Evolutionary conservation across 2,888 invertebrate species (phyloP).

Genomic region (Ecdyonurus torrentis): DNA sequence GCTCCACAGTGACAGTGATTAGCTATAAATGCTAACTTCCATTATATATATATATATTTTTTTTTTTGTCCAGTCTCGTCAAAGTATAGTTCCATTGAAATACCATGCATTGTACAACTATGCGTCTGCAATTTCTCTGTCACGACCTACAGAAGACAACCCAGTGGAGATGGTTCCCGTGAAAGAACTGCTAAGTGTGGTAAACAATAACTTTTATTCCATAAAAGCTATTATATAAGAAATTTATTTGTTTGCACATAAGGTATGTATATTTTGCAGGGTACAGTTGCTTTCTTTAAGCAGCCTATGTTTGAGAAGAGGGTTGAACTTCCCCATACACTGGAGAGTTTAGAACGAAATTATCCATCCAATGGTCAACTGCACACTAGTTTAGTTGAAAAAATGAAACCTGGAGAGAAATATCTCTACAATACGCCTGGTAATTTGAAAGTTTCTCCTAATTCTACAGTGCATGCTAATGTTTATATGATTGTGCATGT

Average conservation of each 20-base stretch:
- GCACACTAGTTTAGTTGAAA: background rate
- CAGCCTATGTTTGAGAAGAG: background rate
- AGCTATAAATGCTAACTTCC: too few relatives aligned
- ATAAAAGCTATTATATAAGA: background rate
- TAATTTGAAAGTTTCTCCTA: too few relatives aligned
- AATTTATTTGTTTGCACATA: background rate
- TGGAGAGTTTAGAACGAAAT: background rate
- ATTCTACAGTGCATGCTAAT: too few relatives aligned
- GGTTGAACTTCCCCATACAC: background rate
- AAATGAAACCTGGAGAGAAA: background rate
- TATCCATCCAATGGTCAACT: background rate
- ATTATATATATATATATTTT: background rate
- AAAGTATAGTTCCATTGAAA: background rate
- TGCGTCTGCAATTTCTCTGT: background rate
- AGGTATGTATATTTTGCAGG: too few relatives aligned
- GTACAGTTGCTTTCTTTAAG: background rate
- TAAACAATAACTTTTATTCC: background rate
- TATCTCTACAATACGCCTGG: background rate
- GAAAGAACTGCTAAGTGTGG: background rate
- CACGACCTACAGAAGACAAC: background rate
- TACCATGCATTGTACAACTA: background rate
- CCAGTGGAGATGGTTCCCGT: background rate
- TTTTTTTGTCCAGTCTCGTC: background rate
- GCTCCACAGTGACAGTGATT: too few relatives aligned
- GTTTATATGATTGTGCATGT: too few relatives aligned